Base-by-base conservation (phyloP, 2,797 vertebrate genomes). In the Protonibea diacanthus region DNA sequence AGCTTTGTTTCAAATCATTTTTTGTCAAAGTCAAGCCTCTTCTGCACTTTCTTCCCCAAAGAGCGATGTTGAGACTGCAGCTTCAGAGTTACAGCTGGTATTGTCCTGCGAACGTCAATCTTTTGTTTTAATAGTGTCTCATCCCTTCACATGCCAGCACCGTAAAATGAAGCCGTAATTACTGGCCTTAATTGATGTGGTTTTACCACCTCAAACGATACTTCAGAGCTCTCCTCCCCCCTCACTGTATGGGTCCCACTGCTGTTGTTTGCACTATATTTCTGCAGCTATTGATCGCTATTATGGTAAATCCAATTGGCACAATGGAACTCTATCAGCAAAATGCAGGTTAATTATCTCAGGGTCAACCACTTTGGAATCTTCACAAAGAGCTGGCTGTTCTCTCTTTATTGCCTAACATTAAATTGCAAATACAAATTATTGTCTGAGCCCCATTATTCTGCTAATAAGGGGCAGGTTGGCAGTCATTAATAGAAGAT, bases 281-380 rank as follows among this genome's bases (percentile, higher is more conserved):
- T 95, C 93, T 91, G 82, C 68, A 73, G 56, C 81, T 92, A 95
- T 95, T 90, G 95, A 96, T 94, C 73, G 84, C 93, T 93, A 94
- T 94, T 92, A 94, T 95, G 92, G 92, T 94, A 95, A 96, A 96
- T 96, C 92, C 94, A 74, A 94, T 94, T 92, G 78, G 88, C 93
- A 94, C 94, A 95, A 94, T 95, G 93, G 93, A 95, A 93, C 91
- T 92, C 91, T 93, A 94, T 95, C 94, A 95, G 95, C 93, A 93
- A 93, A 95, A 95, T 93, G 88, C 92, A 94, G 94, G 94, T 95
- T 96, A 95, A 96, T 94, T 94, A 96, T 95, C 93, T 93, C 80
- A 86, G 91, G 95, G 95, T 95, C 94, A 94, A 88, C 81, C 87
- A 74, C 87, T 90, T 83, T 89, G 63, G 83, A 90, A 87, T 86